Base-by-base conservation (phyloP, 2,888 invertebrate species). In the Dynastes maya region DNA sequence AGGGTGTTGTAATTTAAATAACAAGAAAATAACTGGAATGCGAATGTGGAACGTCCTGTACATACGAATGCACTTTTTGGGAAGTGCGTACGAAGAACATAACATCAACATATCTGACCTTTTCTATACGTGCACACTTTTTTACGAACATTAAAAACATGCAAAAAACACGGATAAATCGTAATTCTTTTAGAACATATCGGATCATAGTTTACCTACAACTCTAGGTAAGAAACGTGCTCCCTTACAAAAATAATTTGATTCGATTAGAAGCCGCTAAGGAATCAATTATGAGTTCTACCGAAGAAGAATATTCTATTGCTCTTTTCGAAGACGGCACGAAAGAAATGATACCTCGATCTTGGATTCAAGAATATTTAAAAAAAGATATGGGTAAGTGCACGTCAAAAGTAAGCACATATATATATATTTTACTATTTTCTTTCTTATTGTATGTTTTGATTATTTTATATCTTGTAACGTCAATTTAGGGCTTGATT, bases 301-400 rank as follows among this genome's bases (percentile, higher is more conserved):
- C 67, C 49, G 71, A 72, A 4, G 80, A 80, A n/a, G 77, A 80
- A 77, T 80, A 77, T 78, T 79, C 79, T 5, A 71, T 79, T 55
- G 80, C 80, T 0, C 29, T 80, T 27, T 80, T 80, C 53, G 80
- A 80, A 68, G 80, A 79, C 13, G 80, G 80, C 1, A 77, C 77
- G 8, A 80, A 75, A 32, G 80, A 80, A 74, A 79, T 80, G 74
- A 80, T 80, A 49, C 80, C 80, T 11, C 65, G 77, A 75, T 64
- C 79, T 40, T 80, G 80, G 80, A 78, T 80, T 55, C 79, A 80
- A 64, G 80, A 79, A 49, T 80, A 77, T 74, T 79, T 80, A 22
- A 80, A 70, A 71, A 70, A 80, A 40, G 76, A 78, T 53, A 29
- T 40, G 22, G 67, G 75, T 67, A 63, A 74, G 45, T 37, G 11